Evolutionary conservation across 2,888 invertebrate genomes (phyloP).

Genomic region (Himalopsyche kuldschensis): DNA sequence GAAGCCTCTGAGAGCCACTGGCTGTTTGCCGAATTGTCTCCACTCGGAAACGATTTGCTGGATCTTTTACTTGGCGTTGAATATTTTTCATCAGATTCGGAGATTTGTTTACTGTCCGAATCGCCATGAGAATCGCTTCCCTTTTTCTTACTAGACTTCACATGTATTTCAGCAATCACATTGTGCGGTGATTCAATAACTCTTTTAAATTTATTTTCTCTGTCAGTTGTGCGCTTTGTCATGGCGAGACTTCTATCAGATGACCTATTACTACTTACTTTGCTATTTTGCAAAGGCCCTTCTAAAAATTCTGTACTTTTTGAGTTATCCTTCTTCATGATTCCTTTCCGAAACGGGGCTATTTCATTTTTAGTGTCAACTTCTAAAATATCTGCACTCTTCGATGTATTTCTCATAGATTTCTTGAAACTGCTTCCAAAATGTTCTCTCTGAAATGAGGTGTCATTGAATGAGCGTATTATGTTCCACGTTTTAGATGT

Average conservation of each 20-base stretch:
- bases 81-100: conserved; percentile 42
- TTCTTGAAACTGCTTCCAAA: conserved; percentile 54
- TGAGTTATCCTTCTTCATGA: conserved; percentile 48
- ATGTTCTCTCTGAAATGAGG: conserved; percentile 49
- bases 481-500: conserved; percentile 54
- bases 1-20: neutral
- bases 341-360: conserved; percentile 43
- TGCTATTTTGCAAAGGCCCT: conserved; percentile 46
- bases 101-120: conserved; percentile 43
- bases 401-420: conserved; percentile 52
- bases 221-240: conserved; percentile 22
- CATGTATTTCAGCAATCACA: conserved; percentile 56
- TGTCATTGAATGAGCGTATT: conserved; percentile 51
- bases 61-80: conserved; percentile 34
- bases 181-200: conserved; percentile 45
- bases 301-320: conserved; percentile 55
- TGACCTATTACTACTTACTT: conserved; percentile 41
- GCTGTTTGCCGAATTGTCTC: neutral
- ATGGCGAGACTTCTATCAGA: conserved; percentile 40
- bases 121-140: conserved; percentile 51
- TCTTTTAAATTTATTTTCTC: conserved; percentile 15
- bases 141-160: conserved; percentile 51
- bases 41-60: neutral
- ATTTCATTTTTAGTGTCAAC: conserved; percentile 17
- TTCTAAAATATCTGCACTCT: conserved; percentile 56